Percentiles rank a stretch among this genome's conserved stretches.
Conservation (phyloP, 2,113 vertebrate species). For the Rhineura floridana region DNA sequence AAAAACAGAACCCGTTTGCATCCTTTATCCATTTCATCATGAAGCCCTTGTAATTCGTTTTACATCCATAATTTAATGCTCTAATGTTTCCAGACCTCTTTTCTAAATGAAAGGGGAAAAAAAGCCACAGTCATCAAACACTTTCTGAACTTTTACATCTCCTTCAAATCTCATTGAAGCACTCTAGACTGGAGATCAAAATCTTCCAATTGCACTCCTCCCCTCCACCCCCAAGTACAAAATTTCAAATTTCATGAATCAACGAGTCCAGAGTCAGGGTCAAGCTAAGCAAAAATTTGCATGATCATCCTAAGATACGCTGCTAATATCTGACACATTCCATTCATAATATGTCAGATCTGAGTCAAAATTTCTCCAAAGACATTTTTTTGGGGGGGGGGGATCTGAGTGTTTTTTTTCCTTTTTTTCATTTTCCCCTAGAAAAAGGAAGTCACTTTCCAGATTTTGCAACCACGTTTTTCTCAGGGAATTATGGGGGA, state of each 20-base stretch:
- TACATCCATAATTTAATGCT: constrained; percentile 10
- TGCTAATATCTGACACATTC: neutral
- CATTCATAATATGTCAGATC: neutral
- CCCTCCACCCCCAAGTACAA: neutral
- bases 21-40: neutral
- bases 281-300: neutral
- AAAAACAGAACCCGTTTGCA: neutral
- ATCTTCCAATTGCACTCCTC: neutral
- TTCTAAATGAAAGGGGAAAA: neutral
- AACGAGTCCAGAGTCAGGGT: neutral
- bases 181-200: neutral
- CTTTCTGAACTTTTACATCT: neutral
- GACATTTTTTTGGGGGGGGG: no score
- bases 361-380: no score
- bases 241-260: neutral
- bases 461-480: no score
- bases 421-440: no score
- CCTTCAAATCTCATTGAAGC: neutral
- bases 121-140: neutral
- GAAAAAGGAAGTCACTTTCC: no score
- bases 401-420: no score
- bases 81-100: neutral
- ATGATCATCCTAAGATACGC: neutral
- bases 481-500: no score
- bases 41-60: neutral